Percentiles rank a stretch among this genome's conserved stretches.
Evolutionary conservation across 2,888 invertebrate genomes (phyloP).

Genomic region (Scaptodrosophila latifasciaeformis): DNA sequence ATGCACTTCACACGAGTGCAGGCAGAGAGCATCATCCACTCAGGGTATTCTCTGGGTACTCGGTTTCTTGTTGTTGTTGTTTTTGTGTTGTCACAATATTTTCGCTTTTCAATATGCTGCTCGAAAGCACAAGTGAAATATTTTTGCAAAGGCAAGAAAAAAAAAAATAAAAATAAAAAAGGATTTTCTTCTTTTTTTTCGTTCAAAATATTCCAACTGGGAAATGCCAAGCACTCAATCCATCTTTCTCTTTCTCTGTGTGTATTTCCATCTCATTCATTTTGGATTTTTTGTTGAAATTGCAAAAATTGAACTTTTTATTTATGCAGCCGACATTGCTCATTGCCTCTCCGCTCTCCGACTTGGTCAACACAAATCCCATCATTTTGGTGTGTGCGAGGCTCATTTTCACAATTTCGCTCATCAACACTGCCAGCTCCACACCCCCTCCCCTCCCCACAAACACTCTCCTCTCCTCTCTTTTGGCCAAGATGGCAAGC

Average conservation of each 20-base stretch:
- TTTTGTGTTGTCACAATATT: conserved; percentile 61
- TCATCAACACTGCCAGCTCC: conserved; percentile 46
- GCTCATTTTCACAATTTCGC: conserved; percentile 56
- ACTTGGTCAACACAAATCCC: conserved; percentile 34
- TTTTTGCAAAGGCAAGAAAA: no score
- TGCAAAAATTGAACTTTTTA: conserved; percentile 55
- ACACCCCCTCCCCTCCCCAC: no score
- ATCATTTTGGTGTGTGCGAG: conserved; percentile 47
- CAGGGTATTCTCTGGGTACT: no score
- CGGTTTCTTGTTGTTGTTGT: conserved; percentile 30
- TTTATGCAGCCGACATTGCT: conserved; percentile 49
- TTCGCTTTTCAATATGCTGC: conserved; percentile 65
- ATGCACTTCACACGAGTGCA: conserved; percentile 61
- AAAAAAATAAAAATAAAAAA: no score
- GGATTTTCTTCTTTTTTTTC: no score
- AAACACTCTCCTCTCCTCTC: no score
- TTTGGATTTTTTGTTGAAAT: conserved; percentile 33
- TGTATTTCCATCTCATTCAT: no score
- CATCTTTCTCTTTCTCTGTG: conserved; percentile 7
- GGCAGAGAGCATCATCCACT: conserved; percentile 46
- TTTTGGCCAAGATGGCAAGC: no score
- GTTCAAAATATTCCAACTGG: no score
- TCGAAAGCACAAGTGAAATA: conserved; percentile 66
- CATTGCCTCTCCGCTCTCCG: no score
- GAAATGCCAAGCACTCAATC: no score